Evolutionary conservation across 1,140 invertebrate genomes (phyloP).

Genomic region (Anoplophora glabripennis): DNA sequence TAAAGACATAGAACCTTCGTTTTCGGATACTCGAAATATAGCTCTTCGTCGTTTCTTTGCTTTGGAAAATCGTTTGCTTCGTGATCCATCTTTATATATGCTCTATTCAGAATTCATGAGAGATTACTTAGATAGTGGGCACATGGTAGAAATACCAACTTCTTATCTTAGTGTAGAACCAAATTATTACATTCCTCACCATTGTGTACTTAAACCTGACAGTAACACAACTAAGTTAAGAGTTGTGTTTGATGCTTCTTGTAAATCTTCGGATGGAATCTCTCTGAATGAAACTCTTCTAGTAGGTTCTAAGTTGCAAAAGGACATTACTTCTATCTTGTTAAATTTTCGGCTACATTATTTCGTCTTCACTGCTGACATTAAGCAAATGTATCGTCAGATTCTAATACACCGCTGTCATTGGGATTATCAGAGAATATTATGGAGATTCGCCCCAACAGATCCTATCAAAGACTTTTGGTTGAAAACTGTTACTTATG

Average conservation of each 20-base stretch:
- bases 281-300: too few species aligned
- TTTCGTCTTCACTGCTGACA: constrained; percentile 3
- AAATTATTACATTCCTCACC: constrained; percentile 15
- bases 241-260: too few species aligned
- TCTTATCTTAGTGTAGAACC: neutral
- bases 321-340: neutral
- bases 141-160: constrained; percentile 14
- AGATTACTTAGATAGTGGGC: constrained; percentile 11
- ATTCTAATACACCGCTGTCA: neutral
- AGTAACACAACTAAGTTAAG: constrained; percentile 13
- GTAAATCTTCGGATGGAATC: too few species aligned
- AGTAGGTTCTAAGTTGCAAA: too few species aligned
- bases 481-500: too few species aligned
- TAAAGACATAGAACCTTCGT: neutral
- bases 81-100: too few species aligned
- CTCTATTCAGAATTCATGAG: too few species aligned
- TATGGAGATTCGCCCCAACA: constrained; percentile 5
- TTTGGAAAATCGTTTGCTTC: too few species aligned
- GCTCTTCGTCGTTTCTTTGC: too few species aligned
- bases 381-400: neutral
- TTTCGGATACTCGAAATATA: constrained; percentile 20
- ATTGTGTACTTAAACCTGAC: constrained; percentile 12
- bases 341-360: too few species aligned
- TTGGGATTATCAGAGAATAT: neutral
- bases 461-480: neutral